phyloP scores from a whole-genome alignment of 2,113 vertebrate species.

The Rallus limicola region DNA sequence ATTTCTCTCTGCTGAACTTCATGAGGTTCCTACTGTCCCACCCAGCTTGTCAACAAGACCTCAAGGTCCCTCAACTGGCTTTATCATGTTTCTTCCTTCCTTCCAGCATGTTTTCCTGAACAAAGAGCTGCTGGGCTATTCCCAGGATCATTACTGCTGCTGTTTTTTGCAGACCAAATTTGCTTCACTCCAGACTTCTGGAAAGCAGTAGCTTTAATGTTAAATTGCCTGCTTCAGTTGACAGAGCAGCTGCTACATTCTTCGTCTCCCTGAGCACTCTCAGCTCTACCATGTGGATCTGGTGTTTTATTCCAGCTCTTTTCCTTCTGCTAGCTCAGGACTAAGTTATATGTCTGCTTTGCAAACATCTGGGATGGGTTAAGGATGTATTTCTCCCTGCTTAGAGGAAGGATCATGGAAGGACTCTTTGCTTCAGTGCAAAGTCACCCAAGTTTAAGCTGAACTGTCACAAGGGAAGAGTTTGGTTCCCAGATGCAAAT shows the following conservation, averaged over 20 bases:
- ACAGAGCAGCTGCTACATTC: slow-evolving; percentile 58
- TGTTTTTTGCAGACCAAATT: background rate
- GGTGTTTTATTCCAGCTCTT: slow-evolving; percentile 16
- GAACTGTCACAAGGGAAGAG: background rate
- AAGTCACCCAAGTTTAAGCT: background rate
- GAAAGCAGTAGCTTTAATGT: slow-evolving; percentile 41
- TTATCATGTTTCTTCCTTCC: background rate
- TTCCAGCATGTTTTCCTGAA: background rate
- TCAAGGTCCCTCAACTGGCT: background rate
- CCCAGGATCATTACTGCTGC: slow-evolving; percentile 3
- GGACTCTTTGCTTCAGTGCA: background rate
- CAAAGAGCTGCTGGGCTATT: background rate
- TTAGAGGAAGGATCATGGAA: background rate
- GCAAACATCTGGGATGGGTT: slow-evolving; percentile 46
- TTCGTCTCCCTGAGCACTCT: slow-evolving; percentile 29
- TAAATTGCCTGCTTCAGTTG: slow-evolving; percentile 22
- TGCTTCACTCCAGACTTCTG: slow-evolving; percentile 30
- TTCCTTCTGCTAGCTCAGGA: background rate
- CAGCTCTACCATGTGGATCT: slow-evolving; percentile 27
- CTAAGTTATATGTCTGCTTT: background rate
- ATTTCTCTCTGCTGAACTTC: background rate
- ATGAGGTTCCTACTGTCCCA: background rate
- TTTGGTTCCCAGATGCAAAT: background rate
- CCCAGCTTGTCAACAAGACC: background rate
- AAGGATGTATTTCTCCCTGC: background rate